Evolutionary conservation across 2,113 vertebrate species (phyloP).

Genomic region (Damaliscus lunatus): DNA sequence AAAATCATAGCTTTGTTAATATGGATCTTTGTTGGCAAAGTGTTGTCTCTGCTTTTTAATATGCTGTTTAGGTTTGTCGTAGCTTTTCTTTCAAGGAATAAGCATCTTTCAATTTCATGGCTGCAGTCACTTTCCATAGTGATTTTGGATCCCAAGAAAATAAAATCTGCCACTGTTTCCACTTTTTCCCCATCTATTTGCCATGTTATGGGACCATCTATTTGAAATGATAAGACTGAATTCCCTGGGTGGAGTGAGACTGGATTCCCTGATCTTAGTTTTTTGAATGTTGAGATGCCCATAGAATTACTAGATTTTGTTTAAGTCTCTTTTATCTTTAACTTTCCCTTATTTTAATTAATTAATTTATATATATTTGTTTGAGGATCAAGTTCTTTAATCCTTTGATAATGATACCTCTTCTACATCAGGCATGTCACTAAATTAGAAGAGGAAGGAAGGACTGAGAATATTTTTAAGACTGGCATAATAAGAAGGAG

Average conservation of each 20-base stretch:
- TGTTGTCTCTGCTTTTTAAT: not conserved
- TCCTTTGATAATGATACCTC: not conserved
- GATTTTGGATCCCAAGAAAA: not conserved
- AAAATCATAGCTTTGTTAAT: not conserved
- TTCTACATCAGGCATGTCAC: not conserved
- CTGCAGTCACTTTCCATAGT: not conserved
- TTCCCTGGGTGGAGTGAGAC: not conserved
- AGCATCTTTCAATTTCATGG: not conserved
- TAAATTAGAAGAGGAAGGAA: not conserved
- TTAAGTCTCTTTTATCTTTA: not conserved
- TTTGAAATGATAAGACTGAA: not conserved
- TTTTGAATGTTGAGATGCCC: not conserved
- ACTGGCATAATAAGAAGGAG: not conserved
- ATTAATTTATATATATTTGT: not conserved
- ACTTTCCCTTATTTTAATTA: not conserved
- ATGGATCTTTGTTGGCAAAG: not conserved
- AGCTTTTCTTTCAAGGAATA: not conserved
- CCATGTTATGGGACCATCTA: not conserved
- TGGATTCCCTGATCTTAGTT: not conserved
- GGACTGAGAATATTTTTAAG: not conserved
- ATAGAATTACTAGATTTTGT: not conserved
- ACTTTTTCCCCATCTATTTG: not conserved
- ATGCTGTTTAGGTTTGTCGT: rapidly evolving
- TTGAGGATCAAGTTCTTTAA: not conserved
- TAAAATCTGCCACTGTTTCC: not conserved